Evolutionary conservation across 2,113 vertebrate genomes (phyloP).

Genomic region (Plotosus lineatus): DNA sequence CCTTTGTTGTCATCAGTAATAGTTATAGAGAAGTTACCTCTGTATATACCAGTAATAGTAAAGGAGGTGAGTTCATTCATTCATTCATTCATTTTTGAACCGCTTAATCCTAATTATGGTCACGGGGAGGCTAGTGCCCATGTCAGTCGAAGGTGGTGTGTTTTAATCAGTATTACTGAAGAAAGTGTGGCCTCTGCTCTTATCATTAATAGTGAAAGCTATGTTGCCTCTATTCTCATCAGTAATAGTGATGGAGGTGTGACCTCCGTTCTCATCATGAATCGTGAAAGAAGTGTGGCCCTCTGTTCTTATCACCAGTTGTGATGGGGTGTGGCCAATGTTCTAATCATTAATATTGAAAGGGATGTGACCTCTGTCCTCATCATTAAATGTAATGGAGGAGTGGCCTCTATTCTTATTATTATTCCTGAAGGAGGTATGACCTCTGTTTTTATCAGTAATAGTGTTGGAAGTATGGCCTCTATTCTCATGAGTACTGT

Average conservation of each 20-base stretch:
- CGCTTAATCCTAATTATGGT: too few relatives aligned
- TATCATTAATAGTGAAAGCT: background rate
- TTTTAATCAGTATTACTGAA: too few relatives aligned
- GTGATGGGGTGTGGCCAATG: background rate
- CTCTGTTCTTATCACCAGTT: background rate
- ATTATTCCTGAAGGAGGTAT: too few relatives aligned
- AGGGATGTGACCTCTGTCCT: background rate
- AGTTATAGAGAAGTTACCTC: background rate
- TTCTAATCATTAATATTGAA: background rate
- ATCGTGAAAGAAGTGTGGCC: background rate
- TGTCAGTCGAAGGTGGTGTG: too few relatives aligned
- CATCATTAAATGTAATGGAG: too few relatives aligned
- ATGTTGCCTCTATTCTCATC: background rate
- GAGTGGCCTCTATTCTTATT: too few relatives aligned
- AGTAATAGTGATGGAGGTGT: background rate
- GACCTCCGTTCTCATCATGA: background rate
- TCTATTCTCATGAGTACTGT: background rate
- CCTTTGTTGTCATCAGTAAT: background rate
- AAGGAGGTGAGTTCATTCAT: too few relatives aligned
- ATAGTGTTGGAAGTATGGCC: background rate
- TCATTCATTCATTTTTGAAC: too few relatives aligned
- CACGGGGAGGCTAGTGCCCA: too few relatives aligned
- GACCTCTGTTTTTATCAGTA: too few relatives aligned
- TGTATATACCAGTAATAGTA: background rate
- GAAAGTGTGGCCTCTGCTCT: background rate